Base-by-base conservation (phyloP, 2,113 vertebrate species). In the Amblyopsis rosae region DNA sequence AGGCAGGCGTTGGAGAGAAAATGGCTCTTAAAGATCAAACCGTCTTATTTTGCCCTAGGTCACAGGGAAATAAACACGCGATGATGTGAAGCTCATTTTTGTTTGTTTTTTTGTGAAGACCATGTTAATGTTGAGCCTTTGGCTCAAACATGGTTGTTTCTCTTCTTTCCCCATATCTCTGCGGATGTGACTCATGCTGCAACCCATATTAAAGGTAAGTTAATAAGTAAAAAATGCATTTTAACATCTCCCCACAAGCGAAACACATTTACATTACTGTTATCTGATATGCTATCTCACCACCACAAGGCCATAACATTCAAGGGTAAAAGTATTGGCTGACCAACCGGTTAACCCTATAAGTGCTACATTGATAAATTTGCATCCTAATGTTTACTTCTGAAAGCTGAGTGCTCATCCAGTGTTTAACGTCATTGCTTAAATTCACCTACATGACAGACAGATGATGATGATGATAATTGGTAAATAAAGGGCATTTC, bases 121-220 rank as follows among this genome's bases (percentile, higher is more conserved):
- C 41, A 7, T 17, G 70, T 33, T 68, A 33, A 68, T 59, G 63
- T 63, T 66, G 60, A 76, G 69, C 62, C 62, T 19, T 0, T 19
- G 12, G 59, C 75, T 87, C 74, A 84, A n/a, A 0, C 15, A 67
- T n/a, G n/a, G n/a, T 15, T 45, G 76, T 55, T 69, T 54, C 33
- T 65, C n/a, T 12, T 72, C 74, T 33, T 47, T 84, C 73, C 63
- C 47, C 47, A 71, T 87, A 69, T 88, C 62, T 74, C 13, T 80
- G 67, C 8, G 48, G 62, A 75, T 11, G 6, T 49, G 61, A 67
- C 72, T 46, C 35, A 69, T 64, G 50, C n/a, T 3, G 58, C 54
- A 41, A 5, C 82, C 80, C 60, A 46, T 62, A 72, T 59, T 41
- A 85, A 82, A 88, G 85, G 85, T 87, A 73, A 85, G 82, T 48